phyloP scores from a whole-genome alignment of 2,113 vertebrate genomes.

The Rhinolophus ferrumequinum region DNA sequence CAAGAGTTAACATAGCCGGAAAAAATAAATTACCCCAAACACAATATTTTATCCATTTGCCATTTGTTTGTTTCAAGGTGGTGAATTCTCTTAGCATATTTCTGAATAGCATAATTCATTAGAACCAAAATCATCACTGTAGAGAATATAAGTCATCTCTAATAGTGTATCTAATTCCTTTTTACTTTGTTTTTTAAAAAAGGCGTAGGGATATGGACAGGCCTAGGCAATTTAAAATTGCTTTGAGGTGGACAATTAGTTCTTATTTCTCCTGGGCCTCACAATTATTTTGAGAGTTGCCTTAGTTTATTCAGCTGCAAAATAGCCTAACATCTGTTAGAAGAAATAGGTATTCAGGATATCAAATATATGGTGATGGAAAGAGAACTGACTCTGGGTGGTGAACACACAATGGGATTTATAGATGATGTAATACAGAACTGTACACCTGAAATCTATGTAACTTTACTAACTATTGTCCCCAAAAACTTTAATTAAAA shows the following conservation, averaged over 20 bases:
- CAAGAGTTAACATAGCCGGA: constrained; percentile 57
- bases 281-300: background rate
- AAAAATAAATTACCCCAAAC: constrained; percentile 68
- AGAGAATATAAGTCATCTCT: background rate
- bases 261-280: background rate
- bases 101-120: constrained; percentile 32
- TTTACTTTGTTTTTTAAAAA: background rate
- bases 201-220: background rate
- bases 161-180: background rate
- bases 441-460: too few species aligned
- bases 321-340: background rate
- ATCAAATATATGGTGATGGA: too few species aligned
- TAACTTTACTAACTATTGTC: too few species aligned
- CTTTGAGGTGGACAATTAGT: background rate
- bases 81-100: constrained; percentile 38
- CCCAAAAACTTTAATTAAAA: too few species aligned
- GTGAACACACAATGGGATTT: too few species aligned
- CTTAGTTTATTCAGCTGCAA: background rate
- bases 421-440: too few species aligned
- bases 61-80: constrained; percentile 56
- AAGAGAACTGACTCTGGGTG: too few species aligned
- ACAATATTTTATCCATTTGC: constrained; percentile 40
- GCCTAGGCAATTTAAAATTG: background rate
- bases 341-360: background rate
- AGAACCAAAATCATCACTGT: background rate